Evolutionary conservation across 2,113 vertebrate genomes (phyloP).

Genomic region (Alexandromys fortis): DNA sequence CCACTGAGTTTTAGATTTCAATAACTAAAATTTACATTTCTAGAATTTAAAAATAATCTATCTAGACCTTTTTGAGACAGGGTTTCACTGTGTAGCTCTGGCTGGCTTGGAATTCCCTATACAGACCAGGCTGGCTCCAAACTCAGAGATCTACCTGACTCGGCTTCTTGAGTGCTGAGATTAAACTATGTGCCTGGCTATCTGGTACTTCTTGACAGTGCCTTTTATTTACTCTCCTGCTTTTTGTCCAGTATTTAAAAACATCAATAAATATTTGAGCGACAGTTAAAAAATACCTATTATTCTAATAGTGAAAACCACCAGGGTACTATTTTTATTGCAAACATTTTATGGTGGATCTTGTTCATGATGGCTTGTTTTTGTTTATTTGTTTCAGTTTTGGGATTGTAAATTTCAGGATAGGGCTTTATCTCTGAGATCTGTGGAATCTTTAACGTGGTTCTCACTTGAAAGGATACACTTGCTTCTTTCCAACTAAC

Average conservation of each 20-base stretch:
- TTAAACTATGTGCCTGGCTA: background rate
- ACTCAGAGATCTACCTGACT: background rate
- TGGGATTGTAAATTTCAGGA: background rate
- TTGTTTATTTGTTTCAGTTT: background rate
- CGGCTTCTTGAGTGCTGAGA: background rate
- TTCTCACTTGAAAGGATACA: background rate
- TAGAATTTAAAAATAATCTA: background rate
- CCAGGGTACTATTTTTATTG: background rate
- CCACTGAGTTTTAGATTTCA: constrained; percentile 24
- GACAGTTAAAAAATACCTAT: background rate
- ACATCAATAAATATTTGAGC: background rate
- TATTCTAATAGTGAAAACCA: background rate
- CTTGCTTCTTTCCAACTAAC: background rate
- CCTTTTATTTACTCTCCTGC: background rate
- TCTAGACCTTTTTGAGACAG: background rate
- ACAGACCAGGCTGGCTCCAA: background rate
- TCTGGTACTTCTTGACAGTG: background rate
- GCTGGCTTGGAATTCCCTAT: background rate
- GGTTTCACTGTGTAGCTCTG: background rate
- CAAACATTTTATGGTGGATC: background rate
- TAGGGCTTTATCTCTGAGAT: background rate
- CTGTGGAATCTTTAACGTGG: background rate
- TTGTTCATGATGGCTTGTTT: constrained; percentile 2
- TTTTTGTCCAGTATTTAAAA: background rate
- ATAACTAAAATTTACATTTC: constrained; percentile 36